Base-by-base conservation (phyloP, 2,113 vertebrate genomes). In the Pluvialis apricaria region DNA sequence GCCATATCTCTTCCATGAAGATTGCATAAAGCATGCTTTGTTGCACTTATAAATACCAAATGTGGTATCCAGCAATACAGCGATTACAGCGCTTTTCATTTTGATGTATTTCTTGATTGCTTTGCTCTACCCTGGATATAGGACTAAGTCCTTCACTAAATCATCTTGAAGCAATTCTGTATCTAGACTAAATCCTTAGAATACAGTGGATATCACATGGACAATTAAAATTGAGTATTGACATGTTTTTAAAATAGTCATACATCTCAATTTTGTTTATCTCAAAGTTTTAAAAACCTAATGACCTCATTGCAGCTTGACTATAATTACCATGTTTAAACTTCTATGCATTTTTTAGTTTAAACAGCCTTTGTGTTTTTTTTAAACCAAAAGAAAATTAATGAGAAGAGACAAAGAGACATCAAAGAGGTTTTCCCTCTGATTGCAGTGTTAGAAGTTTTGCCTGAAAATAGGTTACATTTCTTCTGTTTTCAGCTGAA, bases 351-450 rank as follows among this genome's bases (percentile, higher is more conserved):
- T 96, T 97, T 97, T 96, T 86, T 88, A 96, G 93, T 98, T 98
- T 98, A 97, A 98, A 98, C 98, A 97, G 97, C 94, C 97, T 98
- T 98, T 98, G 96, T 96, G 84, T 97, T 97, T 96, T 94, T 98
- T 98, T 97, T 97, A 96, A 98, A 97, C 97, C 89, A 97, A 98
- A 98, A 98, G 96, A 98, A 98, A 98, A 97, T 98, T 99, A 99
- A 99, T 99, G 98, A 99, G 99, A 99, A 98, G 98, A 98, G 98
- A 98, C 97, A 98, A 98, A 98, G 98, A 98, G 98, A 99, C 99
- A 99, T 99, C 99, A 99, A 99, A 99, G 98, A 98, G 97, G 96
- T 97, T 96, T 98, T 98, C 98, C 98, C 95, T 98, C 98, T 98
- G 98, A 99, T 98, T 98, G 98, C 98, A 98, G 98, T 98, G 98